Percentiles rank a stretch among this genome's conserved stretches.
These are phyloP conservation scores for Craseonycteris thonglongyai DNA, from an alignment of 2,113 vertebrate species.

Conservation along the genomic window DNA sequence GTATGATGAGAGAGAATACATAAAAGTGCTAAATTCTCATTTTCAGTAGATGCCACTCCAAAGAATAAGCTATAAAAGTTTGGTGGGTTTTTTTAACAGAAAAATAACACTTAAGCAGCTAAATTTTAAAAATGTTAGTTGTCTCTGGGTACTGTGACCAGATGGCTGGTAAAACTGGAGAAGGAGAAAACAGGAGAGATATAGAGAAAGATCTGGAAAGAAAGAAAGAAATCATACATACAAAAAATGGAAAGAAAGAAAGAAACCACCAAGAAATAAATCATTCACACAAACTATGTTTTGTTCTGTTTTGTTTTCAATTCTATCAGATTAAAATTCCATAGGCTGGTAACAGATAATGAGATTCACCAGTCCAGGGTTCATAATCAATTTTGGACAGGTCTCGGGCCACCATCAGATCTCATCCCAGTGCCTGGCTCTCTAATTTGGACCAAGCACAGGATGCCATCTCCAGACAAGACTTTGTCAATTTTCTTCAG, in stretches of 20 bases:
- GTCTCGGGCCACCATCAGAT: neutral
- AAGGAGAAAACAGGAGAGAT: neutral
- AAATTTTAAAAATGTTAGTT: neutral
- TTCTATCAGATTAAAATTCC: neutral
- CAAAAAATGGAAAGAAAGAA: neutral
- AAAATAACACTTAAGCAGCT: neutral
- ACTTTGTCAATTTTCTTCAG: neutral
- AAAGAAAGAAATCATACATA: neutral
- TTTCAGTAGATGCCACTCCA: neutral
- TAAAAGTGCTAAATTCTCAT: neutral
- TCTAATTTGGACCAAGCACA: neutral
- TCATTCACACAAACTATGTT: neutral
- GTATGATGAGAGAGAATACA: neutral
- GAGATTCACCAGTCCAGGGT: neutral
- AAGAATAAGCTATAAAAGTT: neutral
- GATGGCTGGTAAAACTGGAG: neutral
- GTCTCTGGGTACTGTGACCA: neutral
- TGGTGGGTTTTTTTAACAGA: neutral
- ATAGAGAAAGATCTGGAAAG: neutral
- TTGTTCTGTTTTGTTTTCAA: neutral
- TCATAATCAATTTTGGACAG: neutral
- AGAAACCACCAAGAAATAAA: too few relatives aligned
- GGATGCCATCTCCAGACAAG: neutral
- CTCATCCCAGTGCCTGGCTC: neutral
- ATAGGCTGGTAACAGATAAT: neutral